phyloP scores from a whole-genome alignment of 2,113 vertebrate species.

The Aptenodytes forsteri region DNA sequence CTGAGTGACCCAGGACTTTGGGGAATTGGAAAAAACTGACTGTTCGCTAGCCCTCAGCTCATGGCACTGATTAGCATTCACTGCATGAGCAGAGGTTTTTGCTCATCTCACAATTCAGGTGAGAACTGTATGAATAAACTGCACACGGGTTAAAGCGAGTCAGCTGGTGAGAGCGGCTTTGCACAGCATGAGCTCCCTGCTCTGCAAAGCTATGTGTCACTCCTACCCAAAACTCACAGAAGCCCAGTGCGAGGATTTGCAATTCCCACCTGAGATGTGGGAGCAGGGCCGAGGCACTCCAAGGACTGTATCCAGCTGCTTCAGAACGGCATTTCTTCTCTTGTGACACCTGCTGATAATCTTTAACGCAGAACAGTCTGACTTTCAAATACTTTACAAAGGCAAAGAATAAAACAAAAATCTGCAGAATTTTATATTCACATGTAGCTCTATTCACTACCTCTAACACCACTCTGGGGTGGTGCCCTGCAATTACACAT shows the following conservation, averaged over 20 bases:
- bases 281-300: background rate
- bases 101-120: background rate
- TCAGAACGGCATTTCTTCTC: background rate
- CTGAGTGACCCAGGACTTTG: background rate
- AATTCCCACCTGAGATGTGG: background rate
- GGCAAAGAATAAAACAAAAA: background rate
- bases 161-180: background rate
- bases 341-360: background rate
- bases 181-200: background rate
- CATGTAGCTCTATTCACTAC: fast-evolving
- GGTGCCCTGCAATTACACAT: background rate
- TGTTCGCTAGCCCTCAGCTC: background rate
- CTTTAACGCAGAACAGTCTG: background rate
- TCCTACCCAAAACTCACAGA: background rate
- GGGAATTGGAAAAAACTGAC: background rate
- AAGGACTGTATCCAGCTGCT: background rate
- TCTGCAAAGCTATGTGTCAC: background rate
- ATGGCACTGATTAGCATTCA: background rate
- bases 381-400: background rate
- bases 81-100: background rate
- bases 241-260: background rate
- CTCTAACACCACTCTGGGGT: background rate
- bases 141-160: fast-evolving
- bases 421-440: background rate
- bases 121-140: background rate